Base-by-base conservation (phyloP, 1,140 invertebrate species). In the Drosophila subobscura region DNA sequence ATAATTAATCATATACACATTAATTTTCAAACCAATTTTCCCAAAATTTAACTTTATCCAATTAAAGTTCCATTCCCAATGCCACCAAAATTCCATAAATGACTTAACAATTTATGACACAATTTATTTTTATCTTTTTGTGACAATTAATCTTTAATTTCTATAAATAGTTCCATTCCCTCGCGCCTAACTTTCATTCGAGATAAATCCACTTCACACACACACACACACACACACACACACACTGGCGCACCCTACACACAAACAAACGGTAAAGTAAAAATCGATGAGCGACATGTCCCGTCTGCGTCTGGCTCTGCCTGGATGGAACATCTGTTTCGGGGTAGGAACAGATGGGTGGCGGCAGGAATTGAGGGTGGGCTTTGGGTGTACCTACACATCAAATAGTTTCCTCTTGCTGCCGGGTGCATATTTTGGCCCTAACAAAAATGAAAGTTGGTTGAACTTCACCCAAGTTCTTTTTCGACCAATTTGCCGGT, bases 381-480 rank as follows among this genome's bases (percentile, higher is more conserved):
- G 29, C 47, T 12, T 59, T 66, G 63, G 63, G 58, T 42, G 63
- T 50, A 49, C 8, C 45, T 14, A 50, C 29, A 63, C 47, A 64
- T 27, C 8, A 33, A 20, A 20, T 10, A 37, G 33, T 37, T 52
- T 64, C 40, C 25, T 54, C 61, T 45, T 23, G 74, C 78, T 58
- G 58, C 33, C 33, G 33, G 33, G 55, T 65, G 68, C 60, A 40
- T 70, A 79, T 74, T 77, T 85, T 73, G 77, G 81, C 46, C 83
- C 79, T 63, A 88, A 79, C 79, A 88, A 88, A 88, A 88, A 79
- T 64, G 84, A 88, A 88, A 88, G 83, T 88, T 88, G 78, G 83
- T 80, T 88, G 83, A 88, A 88, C 83, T 88, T 88, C 79, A 68
- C 76, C 71, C 42, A 55, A 67, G 10, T 37, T 12, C 10, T 37